These are phyloP conservation scores for Yponomeuta plumbellus DNA, from an alignment of 2,888 invertebrate species.

Conservation along the genomic window DNA sequence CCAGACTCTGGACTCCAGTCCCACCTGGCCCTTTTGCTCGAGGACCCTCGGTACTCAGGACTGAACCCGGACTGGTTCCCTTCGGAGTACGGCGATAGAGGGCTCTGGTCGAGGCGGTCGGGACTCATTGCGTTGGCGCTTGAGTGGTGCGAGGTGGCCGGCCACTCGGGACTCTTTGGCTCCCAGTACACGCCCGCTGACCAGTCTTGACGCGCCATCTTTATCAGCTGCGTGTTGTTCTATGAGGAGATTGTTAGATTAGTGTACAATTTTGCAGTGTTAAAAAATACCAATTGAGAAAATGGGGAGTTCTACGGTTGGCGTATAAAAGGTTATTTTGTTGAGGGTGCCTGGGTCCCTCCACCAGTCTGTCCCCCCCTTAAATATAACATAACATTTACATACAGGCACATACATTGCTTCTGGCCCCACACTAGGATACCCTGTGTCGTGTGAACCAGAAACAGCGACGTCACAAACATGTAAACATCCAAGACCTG, in stretches of 20 bases:
- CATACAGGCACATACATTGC: too few species aligned
- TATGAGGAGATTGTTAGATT: conserved; percentile 21
- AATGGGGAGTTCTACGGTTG: too few species aligned
- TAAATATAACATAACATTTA: too few species aligned
- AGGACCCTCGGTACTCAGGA: conserved; percentile 45
- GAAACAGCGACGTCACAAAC: too few species aligned
- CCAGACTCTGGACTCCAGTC: conserved; percentile 70
- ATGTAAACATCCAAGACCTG: too few species aligned
- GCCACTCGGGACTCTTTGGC: conserved; percentile 62
- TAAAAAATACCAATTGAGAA: too few species aligned
- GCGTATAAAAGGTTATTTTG: too few species aligned
- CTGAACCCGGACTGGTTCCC: conserved; percentile 60
- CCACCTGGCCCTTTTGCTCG: conserved; percentile 37
- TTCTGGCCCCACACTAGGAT: too few species aligned
- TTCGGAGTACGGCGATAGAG: conserved; percentile 55
- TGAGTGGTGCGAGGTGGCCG: conserved; percentile 36
- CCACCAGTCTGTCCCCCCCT: too few species aligned
- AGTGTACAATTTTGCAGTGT: too few species aligned
- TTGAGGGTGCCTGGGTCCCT: too few species aligned
- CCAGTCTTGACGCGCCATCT: conserved; percentile 64
- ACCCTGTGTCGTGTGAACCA: too few species aligned
- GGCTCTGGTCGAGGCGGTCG: conserved; percentile 43
- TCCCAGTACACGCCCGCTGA: conserved; percentile 66
- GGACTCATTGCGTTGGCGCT: conserved; percentile 49
- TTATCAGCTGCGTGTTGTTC: conserved; percentile 51